Evolutionary conservation across 2,888 invertebrate genomes (phyloP).

Genomic region (Punctoribates punctum): DNA sequence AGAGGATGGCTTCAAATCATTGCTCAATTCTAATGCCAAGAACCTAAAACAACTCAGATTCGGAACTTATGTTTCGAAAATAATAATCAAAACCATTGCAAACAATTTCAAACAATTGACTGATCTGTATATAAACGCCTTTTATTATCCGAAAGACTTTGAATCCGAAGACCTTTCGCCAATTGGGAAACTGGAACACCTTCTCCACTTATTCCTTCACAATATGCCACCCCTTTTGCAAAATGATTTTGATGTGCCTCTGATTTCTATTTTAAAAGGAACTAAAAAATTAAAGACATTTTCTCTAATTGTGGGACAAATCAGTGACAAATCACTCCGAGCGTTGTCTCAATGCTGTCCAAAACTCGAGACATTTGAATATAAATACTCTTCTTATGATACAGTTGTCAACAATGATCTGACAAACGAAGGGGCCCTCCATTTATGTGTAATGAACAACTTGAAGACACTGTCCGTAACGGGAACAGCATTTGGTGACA

Average conservation of each 20-base stretch:
- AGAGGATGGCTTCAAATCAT: neutral
- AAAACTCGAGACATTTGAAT: neutral
- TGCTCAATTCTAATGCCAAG: neutral
- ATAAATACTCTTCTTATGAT: neutral
- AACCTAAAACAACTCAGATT: neutral
- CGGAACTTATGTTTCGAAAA: constrained; percentile 3
- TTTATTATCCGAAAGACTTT: constrained; percentile 5
- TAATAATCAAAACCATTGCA: neutral
- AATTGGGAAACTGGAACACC: neutral
- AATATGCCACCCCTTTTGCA: constrained; percentile 12
- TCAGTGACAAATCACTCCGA: constrained; percentile 4
- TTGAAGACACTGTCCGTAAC: neutral
- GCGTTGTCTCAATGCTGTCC: neutral
- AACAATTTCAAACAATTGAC: neutral
- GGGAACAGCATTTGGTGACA: neutral
- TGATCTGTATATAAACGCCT: neutral
- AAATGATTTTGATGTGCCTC: neutral
- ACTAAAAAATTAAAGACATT: neutral
- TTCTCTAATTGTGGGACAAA: constrained; percentile 10
- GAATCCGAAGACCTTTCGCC: neutral
- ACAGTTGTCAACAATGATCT: constrained; percentile 9
- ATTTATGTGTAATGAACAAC: neutral
- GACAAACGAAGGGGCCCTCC: neutral
- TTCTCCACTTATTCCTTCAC: neutral
- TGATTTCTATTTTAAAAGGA: neutral